Percentiles rank a stretch among this genome's conserved stretches.
These are phyloP conservation scores for Aldabrachelys gigantea DNA, from an alignment of 2,113 vertebrate genomes.

Conservation along the genomic window DNA sequence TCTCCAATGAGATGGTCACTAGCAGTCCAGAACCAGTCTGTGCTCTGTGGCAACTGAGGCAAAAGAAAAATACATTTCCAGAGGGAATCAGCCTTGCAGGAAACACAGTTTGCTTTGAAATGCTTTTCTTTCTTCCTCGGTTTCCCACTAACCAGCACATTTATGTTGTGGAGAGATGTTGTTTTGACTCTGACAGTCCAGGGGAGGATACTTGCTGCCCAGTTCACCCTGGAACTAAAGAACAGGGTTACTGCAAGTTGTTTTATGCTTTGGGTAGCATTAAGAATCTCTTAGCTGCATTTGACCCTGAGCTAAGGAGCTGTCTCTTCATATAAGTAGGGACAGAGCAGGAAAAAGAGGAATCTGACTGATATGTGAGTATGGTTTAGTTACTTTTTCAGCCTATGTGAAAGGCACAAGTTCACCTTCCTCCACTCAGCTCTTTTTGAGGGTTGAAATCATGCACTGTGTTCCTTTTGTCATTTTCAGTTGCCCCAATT, in stretches of 20 bases:
- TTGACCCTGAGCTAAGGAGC: not conserved
- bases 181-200: not conserved
- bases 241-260: not conserved
- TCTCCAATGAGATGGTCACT: not conserved
- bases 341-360: not conserved
- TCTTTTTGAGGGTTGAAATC: not conserved
- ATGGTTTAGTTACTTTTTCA: not conserved
- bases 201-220: not conserved
- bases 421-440: not conserved
- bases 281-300: not conserved
- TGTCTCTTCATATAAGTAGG: not conserved
- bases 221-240: not conserved
- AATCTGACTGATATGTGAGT: accelerated
- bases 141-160: not conserved
- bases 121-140: constrained; percentile 7
- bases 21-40: not conserved
- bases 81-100: not conserved
- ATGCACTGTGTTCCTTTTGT: accelerated
- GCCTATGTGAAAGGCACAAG: not conserved
- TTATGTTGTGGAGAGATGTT: constrained; percentile 16
- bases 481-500: not conserved
- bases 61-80: not conserved
- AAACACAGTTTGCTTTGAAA: not conserved
- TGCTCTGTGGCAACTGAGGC: not conserved
- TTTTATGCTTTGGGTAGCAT: constrained; percentile 7